phyloP scores from a whole-genome alignment of 2,797 vertebrate species.

The Dermochelys coriacea region DNA sequence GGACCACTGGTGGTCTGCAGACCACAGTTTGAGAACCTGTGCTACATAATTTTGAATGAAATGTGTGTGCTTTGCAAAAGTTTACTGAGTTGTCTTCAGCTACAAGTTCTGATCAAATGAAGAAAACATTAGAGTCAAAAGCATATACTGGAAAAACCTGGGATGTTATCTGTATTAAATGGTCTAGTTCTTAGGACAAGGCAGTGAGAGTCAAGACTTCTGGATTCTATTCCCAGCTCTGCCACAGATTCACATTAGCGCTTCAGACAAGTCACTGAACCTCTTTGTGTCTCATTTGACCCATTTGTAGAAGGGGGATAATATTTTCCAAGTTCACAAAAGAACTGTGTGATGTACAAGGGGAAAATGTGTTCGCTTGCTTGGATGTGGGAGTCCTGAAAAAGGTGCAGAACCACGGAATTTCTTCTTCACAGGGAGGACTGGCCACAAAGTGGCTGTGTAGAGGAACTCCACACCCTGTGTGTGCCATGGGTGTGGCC shows the following conservation, averaged over 20 bases:
- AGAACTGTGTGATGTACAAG: neutral
- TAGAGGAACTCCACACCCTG: neutral
- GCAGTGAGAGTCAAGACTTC: neutral
- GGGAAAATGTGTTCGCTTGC: neutral
- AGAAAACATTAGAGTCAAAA: neutral
- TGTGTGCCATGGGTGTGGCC: neutral
- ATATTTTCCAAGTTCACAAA: neutral
- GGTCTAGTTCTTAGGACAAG: neutral
- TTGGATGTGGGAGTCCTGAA: neutral
- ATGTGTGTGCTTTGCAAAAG: constrained; percentile 7
- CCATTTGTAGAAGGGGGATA: fast-evolving
- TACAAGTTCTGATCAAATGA: neutral
- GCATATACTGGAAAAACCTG: neutral
- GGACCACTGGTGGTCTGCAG: no score
- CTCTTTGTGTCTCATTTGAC: neutral
- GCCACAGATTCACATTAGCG: neutral
- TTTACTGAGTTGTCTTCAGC: neutral
- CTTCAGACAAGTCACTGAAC: neutral
- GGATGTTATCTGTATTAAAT: neutral
- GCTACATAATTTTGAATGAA: neutral
- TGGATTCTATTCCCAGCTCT: constrained; percentile 1
- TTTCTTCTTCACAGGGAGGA: neutral
- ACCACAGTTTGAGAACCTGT: no score
- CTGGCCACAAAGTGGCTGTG: neutral
- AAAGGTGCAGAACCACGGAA: neutral